Percentiles rank a stretch among this genome's conserved stretches.
These are phyloP conservation scores for Sesamia nonagrioides DNA, from an alignment of 1,140 invertebrate species.

Conservation along the genomic window DNA sequence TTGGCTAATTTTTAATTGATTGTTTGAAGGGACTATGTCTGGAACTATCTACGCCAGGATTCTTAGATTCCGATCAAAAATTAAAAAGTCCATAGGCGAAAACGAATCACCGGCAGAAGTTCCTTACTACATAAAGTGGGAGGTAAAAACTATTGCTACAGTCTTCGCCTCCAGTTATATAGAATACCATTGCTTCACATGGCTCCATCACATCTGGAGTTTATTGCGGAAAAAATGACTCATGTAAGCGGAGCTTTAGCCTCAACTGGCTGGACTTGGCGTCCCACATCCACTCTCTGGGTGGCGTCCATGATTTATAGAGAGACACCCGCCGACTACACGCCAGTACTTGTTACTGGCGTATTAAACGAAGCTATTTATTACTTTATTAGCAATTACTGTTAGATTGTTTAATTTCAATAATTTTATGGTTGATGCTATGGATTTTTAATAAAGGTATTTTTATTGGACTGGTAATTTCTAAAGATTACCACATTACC, in stretches of 20 bases:
- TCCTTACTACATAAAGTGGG: too few relatives aligned
- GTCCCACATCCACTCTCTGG: constrained; percentile 46
- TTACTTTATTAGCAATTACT: constrained; percentile 34
- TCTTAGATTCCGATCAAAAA: too few relatives aligned
- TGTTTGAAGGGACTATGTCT: too few relatives aligned
- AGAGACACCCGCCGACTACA: constrained; percentile 41
- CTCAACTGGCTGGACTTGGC: neutral
- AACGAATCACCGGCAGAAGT: too few relatives aligned
- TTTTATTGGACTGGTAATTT: neutral
- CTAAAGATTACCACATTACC: too few relatives aligned
- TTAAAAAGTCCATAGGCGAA: too few relatives aligned
- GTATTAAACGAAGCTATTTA: constrained; percentile 34
- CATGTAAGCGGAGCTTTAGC: neutral
- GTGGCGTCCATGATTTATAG: constrained; percentile 51
- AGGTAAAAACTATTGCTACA: too few relatives aligned
- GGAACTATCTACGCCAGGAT: too few relatives aligned
- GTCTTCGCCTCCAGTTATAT: too few relatives aligned
- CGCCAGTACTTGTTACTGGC: constrained; percentile 38
- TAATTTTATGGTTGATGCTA: neutral
- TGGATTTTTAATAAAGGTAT: neutral
- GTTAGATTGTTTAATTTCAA: constrained; percentile 18
- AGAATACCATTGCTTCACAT: too few relatives aligned
- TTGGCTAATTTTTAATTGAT: too few relatives aligned
- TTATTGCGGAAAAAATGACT: neutral
- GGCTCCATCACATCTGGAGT: neutral